Evolutionary conservation across 2,888 invertebrate species (phyloP), one percentile per base, ranked within the genome.

Genomic region (Eupithecia subfuscata): DNA sequence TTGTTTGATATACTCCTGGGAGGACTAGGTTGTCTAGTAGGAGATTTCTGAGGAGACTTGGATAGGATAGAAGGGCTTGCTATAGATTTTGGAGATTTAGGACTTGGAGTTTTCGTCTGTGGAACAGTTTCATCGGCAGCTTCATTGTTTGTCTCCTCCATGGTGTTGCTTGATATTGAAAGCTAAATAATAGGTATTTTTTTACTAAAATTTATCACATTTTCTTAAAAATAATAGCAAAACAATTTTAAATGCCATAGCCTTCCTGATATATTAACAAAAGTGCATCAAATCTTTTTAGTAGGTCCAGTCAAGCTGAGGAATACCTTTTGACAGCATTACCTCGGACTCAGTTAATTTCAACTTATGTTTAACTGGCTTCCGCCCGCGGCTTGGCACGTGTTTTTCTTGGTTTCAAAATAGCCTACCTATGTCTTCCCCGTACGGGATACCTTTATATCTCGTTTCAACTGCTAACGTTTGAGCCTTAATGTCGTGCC

Each of bases 251-350:
- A 79, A 75, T 78, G 67, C 73, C 92, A 90, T 89, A 85, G 86
- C 92, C 91, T 73, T 82, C 80, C 85, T 76, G 92, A 91, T 87
- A 85, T 70, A 40, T 71, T 69, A 75, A 76, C 78, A 82, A 83
- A 78, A 75, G 65, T 69, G 30, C 56, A 70, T 67, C 30, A 40
- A 69, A 37, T 69, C 4, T 71, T 75, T 76, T 43, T 22, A 43
- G n/a, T 43, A 22, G 25, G 22, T 45, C 40, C 11, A 45, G 43
- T 43, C 60, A 25, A 56, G 12, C 56, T 22, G 11, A 56, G n/a
- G n/a, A 22, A 56, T 52, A 56, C 9, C 52, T 52, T 56, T 56
- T 56, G 12, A n/a, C 52, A 25, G 56, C 22, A 12, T 22, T 56
- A 56, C 56, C 22, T 22, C 12, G 9, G 56, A 56, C 22, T 22